Evolutionary conservation across 2,797 vertebrate genomes (phyloP).

Genomic region (Vireo griseus): DNA sequence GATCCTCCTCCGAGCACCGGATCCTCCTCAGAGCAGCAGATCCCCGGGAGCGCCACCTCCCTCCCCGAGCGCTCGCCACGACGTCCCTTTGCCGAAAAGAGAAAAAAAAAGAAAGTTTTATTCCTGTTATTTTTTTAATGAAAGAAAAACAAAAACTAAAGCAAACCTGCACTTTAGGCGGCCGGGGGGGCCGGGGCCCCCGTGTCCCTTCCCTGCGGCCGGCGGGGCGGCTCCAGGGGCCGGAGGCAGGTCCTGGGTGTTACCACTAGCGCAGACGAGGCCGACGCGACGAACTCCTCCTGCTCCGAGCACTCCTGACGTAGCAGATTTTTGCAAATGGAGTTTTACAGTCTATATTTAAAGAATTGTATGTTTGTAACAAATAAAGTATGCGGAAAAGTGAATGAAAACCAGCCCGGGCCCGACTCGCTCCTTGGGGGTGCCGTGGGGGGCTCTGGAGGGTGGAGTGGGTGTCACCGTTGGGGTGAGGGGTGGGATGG

Average conservation of each 20-base stretch:
- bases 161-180: conserved; percentile 76
- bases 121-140: conserved; percentile 79
- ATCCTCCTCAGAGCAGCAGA: background rate
- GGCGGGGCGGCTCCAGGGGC: conserved; percentile 66
- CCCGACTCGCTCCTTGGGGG: background rate
- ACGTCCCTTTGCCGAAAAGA: conserved; percentile 68
- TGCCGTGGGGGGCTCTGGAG: fast-evolving
- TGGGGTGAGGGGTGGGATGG: fast-evolving
- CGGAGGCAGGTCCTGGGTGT: conserved; percentile 74
- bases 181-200: conserved; percentile 57
- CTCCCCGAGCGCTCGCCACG: conserved; percentile 62
- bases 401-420: conserved; percentile 58
- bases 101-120: conserved; percentile 72
- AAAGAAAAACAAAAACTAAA: conserved; percentile 74
- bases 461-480: fast-evolving
- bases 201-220: conserved; percentile 1
- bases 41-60: background rate
- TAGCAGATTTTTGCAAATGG: conserved; percentile 84
- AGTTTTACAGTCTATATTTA: conserved; percentile 92
- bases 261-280: conserved; percentile 75
- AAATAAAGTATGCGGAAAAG: conserved; percentile 85
- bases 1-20: background rate
- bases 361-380: conserved; percentile 91
- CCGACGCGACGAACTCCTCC: conserved; percentile 68
- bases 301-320: conserved; percentile 79